Evolutionary conservation across 2,888 invertebrate genomes (phyloP), one percentile per base, ranked within the genome.

Genomic region (Cristatella mucedo): DNA sequence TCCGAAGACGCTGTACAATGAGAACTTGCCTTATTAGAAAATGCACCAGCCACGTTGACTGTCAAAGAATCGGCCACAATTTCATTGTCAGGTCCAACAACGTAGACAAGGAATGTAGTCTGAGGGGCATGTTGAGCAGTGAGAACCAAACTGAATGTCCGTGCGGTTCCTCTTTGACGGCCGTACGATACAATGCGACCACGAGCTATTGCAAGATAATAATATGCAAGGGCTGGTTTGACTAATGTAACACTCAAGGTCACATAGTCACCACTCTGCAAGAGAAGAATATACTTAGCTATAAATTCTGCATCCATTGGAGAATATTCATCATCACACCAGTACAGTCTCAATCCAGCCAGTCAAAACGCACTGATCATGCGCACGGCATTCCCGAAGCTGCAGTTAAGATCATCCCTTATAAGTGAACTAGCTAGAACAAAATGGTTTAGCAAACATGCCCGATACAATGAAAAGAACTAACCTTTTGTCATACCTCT

Each of bases 21-120:
- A n/a, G n/a, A 16, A 9, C 21, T 51, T 53, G 75, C 76, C 68
- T 73, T 70, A 54, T 75, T 74, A 9, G 59, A 66, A 51, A 74
- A 73, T 53, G 75, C 75, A 22, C 71, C 70, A 4, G 71, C 68
- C 50, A 74, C 68, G 15, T 69, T 66, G 41, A 75, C 68, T 51
- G 68, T 66, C 43, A 71, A 68, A 47, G 67, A 70, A 3, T 74
- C 72, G 30, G 74, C 74, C 7, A 76, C 68, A 2, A 73, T 59
- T 49, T 76, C 73, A 1, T 71, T 71, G 29, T 72, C 69, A 16
- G 68, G 55, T 21, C 67, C 59, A 41, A 73, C 67, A 53, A 74
- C 74, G 47, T 73, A 76, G 1, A 74, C 71, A 0, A 75, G 43
- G 1, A 63, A 38, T n/a, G 51, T 49, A 16, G 57, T 52, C 11